A percentile compares a stretch with the other conserved stretches of the same genome.
Conservation (phyloP, 2,113 vertebrate species). For the Rhineura floridana region DNA sequence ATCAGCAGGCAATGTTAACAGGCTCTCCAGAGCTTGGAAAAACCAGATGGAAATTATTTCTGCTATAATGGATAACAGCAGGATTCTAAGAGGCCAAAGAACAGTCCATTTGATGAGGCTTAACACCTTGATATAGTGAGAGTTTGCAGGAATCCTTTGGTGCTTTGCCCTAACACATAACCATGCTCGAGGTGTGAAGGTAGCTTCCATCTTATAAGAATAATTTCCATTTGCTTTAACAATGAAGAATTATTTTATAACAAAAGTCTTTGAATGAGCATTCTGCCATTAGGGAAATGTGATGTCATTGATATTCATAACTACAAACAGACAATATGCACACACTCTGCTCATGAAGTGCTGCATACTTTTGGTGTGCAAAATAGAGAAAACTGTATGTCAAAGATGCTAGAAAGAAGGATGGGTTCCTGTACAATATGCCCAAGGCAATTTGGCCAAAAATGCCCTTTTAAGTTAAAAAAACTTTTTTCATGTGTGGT, state of each 20-base stretch:
- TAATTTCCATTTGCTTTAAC: constrained; percentile 32
- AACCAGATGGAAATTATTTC: constrained; percentile 59
- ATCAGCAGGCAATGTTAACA: constrained; percentile 40
- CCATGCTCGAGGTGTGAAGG: constrained; percentile 41
- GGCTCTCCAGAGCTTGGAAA: constrained; percentile 32
- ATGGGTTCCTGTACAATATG: too few species aligned
- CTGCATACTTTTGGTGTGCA: too few species aligned
- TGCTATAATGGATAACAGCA: constrained; percentile 51
- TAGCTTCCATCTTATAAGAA: constrained; percentile 33
- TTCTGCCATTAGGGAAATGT: neutral
- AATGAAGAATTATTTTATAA: neutral
- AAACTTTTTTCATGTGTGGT: too few species aligned
- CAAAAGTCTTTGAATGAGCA: neutral
- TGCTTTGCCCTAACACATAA: constrained; percentile 48
- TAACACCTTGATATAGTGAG: constrained; percentile 23
- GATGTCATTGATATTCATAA: neutral
- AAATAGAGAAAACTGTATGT: too few species aligned
- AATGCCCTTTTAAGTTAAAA: too few species aligned
- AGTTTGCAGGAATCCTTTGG: constrained; percentile 57
- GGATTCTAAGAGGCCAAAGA: constrained; percentile 47
- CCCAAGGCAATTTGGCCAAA: too few species aligned
- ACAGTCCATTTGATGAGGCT: constrained; percentile 55
- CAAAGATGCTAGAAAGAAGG: too few species aligned
- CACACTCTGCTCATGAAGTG: neutral
- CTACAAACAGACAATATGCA: neutral